phyloP scores from a whole-genome alignment of 2,113 vertebrate genomes.

The Anarhynchus alexandrinus region DNA sequence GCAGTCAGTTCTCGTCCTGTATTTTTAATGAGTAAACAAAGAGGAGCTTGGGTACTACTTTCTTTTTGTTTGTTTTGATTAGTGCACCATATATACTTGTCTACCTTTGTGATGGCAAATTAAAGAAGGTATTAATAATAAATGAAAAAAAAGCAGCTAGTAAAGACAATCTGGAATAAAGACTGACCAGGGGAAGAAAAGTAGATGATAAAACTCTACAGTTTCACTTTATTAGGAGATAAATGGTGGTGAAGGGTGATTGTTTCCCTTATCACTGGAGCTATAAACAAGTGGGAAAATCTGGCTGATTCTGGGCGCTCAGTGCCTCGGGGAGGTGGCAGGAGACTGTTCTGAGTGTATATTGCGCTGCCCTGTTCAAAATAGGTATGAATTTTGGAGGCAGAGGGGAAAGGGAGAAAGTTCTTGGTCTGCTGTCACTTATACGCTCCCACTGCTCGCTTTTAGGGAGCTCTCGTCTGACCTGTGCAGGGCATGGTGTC shows the following conservation, averaged over 20 bases:
- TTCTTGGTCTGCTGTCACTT: neutral
- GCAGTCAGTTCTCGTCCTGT: neutral
- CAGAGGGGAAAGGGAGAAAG: neutral
- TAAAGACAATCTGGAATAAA: neutral
- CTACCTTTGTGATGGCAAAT: neutral
- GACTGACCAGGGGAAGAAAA: neutral
- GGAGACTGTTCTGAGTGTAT: neutral
- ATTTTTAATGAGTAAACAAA: neutral
- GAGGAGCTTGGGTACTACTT: neutral
- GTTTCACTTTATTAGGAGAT: neutral
- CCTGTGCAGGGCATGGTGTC: neutral
- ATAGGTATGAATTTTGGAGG: neutral
- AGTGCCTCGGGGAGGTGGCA: neutral
- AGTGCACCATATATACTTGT: neutral
- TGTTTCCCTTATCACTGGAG: neutral
- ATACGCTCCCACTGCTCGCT: fast-evolving
- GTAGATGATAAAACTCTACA: neutral
- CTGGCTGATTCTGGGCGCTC: neutral
- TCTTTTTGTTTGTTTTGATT: neutral
- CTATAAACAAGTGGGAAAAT: neutral
- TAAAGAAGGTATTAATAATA: neutral
- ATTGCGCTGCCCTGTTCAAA: neutral
- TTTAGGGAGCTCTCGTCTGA: neutral
- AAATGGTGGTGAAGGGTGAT: neutral
- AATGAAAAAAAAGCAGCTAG: neutral